Conservation (phyloP, 2,888 invertebrate species). For the Allophyes oxyacanthae region DNA sequence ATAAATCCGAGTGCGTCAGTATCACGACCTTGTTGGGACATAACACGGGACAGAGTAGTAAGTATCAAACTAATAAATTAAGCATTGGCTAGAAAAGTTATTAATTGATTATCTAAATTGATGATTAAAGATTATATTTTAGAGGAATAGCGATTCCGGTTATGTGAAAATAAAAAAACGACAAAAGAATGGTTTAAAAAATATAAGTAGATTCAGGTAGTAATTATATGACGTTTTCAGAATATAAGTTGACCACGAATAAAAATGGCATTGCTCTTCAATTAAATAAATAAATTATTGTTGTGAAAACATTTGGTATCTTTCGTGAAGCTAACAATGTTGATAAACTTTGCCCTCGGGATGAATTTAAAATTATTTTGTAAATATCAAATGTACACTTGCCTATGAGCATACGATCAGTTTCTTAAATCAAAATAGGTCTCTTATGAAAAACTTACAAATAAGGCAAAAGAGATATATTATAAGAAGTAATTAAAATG, state of each 20-base stretch:
- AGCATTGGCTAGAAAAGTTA: too few species aligned
- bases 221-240: too few species aligned
- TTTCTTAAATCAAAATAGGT: slow-evolving; percentile 6
- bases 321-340: slow-evolving; percentile 20
- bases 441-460: too few species aligned
- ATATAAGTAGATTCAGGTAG: too few species aligned
- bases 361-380: slow-evolving; percentile 23
- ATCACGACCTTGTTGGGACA: slow-evolving; percentile 28
- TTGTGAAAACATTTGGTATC: slow-evolving; percentile 1
- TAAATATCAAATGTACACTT: background rate
- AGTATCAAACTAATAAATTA: slow-evolving; percentile 24
- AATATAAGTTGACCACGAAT: too few species aligned
- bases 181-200: too few species aligned
- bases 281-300: slow-evolving; percentile 15
- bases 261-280: background rate
- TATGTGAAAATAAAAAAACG: too few species aligned
- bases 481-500: too few species aligned
- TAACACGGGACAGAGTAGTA: slow-evolving; percentile 15
- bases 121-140: too few species aligned
- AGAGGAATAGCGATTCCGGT: too few species aligned
- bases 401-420: background rate
- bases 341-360: slow-evolving; percentile 40
- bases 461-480: too few species aligned
- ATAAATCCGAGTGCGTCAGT: slow-evolving; percentile 37
- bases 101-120: too few species aligned